Evolutionary conservation across 2,888 invertebrate genomes (phyloP).

Genomic region (Nephrotoma guestfalica): DNA sequence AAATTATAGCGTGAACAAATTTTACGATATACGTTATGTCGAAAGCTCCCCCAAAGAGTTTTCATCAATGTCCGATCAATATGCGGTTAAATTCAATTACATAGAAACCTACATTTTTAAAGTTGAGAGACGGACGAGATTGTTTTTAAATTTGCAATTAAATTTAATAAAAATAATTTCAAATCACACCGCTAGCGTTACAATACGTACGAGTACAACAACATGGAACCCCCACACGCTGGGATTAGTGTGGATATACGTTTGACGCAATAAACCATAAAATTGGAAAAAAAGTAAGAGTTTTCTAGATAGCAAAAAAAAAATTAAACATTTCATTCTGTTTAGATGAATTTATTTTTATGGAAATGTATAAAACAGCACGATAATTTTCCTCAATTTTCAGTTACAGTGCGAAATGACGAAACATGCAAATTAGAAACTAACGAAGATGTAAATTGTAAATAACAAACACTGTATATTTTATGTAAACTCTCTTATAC

Average conservation of each 20-base stretch:
- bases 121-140: too few relatives aligned
- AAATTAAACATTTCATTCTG: background rate
- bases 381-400: background rate
- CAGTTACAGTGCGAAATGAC: background rate
- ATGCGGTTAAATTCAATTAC: background rate
- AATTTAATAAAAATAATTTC: too few relatives aligned
- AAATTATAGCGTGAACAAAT: background rate
- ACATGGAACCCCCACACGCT: too few relatives aligned
- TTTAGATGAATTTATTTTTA: background rate
- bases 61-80: background rate
- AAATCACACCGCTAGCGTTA: too few relatives aligned
- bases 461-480: background rate
- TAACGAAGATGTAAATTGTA: background rate
- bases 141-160: too few relatives aligned
- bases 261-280: too few relatives aligned
- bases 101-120: background rate
- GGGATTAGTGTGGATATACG: too few relatives aligned
- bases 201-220: too few relatives aligned
- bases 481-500: background rate
- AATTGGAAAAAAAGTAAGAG: too few relatives aligned
- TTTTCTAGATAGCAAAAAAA: too few relatives aligned
- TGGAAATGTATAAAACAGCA: background rate
- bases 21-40: background rate
- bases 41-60: background rate
- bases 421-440: background rate